Conservation (phyloP, 2,888 invertebrate genomes). For the Malthinus flaveolus region DNA sequence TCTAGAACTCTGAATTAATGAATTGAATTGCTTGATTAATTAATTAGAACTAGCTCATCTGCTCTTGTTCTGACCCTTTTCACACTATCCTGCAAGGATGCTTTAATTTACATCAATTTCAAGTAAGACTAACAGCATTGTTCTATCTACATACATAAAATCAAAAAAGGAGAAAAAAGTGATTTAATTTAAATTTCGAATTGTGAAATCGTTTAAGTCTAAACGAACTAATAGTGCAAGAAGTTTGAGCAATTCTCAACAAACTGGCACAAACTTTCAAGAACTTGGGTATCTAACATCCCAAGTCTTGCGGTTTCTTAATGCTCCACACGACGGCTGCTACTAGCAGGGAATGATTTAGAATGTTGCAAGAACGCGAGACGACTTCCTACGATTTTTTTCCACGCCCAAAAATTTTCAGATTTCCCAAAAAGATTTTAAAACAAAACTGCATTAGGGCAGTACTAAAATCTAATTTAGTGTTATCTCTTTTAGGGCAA, state of each 20-base stretch:
- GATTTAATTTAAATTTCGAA: conserved; percentile 12
- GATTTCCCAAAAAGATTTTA: not conserved
- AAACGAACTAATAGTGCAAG: conserved; percentile 39
- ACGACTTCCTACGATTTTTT: not conserved
- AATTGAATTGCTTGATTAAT: conserved; percentile 67
- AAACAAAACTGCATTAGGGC: conserved; percentile 16
- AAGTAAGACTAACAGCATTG: not conserved
- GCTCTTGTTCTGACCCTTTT: conserved; percentile 46
- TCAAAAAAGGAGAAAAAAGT: not conserved
- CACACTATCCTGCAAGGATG: conserved; percentile 43
- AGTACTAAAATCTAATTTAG: conserved; percentile 52
- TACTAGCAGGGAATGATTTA: conserved; percentile 44
- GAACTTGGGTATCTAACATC: conserved; percentile 48
- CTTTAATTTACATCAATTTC: conserved; percentile 44
- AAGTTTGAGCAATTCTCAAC: conserved; percentile 40
- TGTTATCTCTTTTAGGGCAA: conserved; percentile 91
- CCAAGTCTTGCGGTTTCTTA: conserved; percentile 52
- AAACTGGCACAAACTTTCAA: conserved; percentile 48
- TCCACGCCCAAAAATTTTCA: not conserved
- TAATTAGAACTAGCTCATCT: conserved; percentile 61
- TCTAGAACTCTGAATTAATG: conserved; percentile 55
- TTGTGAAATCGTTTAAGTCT: conserved; percentile 30
- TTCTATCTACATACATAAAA: conserved; percentile 1
- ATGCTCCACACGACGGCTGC: conserved; percentile 46
- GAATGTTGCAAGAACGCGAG: conserved; percentile 30